Conservation (phyloP, 2,113 vertebrate genomes). For the Prinia subflava region DNA sequence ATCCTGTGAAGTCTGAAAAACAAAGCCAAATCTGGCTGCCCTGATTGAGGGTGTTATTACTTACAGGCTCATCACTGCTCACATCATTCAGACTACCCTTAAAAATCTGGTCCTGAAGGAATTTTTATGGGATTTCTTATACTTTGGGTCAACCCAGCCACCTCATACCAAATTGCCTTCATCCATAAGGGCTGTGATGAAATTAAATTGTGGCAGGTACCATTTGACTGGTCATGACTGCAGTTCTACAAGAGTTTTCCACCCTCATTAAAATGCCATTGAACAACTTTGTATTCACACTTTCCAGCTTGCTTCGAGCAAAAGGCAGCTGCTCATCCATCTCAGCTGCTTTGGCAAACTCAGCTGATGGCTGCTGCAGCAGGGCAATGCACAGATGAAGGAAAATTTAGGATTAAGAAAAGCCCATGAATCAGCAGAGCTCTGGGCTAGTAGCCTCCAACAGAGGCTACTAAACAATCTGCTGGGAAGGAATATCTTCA, state of each 20-base stretch:
- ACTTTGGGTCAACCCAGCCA: neutral
- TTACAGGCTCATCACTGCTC: neutral
- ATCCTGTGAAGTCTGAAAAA: neutral
- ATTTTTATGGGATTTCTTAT: neutral
- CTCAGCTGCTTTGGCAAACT: neutral
- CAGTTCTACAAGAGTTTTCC: neutral
- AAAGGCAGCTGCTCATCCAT: neutral
- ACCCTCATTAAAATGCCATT: neutral
- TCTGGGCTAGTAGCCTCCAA: neutral
- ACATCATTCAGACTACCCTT: neutral
- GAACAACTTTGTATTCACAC: neutral
- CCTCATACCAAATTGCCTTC: neutral
- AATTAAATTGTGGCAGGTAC: neutral
- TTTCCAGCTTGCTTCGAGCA: constrained; percentile 7
- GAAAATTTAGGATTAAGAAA: neutral
- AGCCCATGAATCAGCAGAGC: neutral
- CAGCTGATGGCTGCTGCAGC: neutral
- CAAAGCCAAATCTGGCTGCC: neutral
- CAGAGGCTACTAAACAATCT: neutral
- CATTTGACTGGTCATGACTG: neutral
- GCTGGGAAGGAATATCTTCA: neutral
- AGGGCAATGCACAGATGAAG: neutral
- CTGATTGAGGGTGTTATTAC: neutral
- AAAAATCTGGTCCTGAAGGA: neutral
- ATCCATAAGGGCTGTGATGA: neutral